These are phyloP conservation scores for Drosophila subsilvestris DNA, from an alignment of 2,888 invertebrate genomes.

Conservation along the genomic window DNA sequence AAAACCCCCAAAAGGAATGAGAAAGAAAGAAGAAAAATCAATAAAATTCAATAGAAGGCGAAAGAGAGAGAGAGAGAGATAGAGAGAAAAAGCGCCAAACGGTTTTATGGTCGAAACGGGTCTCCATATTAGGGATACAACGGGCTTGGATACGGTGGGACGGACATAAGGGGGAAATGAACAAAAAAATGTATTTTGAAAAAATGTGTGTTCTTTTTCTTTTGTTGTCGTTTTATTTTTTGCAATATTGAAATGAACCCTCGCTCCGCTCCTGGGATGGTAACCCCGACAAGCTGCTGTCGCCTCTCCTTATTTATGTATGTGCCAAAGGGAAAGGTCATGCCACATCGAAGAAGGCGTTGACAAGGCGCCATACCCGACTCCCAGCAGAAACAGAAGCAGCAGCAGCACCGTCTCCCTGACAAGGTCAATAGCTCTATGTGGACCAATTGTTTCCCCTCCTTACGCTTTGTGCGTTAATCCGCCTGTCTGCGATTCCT, in stretches of 20 bases:
- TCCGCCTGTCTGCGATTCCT: slow-evolving; percentile 63
- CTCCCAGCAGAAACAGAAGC: neutral
- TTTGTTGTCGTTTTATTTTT: slow-evolving; percentile 13
- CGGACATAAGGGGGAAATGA: neutral
- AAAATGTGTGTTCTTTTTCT: slow-evolving; percentile 47
- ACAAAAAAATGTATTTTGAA: neutral
- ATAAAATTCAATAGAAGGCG: slow-evolving; percentile 74
- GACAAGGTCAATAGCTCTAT: slow-evolving; percentile 17
- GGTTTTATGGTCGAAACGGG: slow-evolving; percentile 68
- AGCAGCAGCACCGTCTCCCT: neutral
- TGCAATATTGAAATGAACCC: neutral
- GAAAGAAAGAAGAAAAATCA: slow-evolving; percentile 59
- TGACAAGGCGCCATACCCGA: slow-evolving; percentile 49
- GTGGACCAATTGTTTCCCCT: neutral
- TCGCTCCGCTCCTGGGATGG: slow-evolving; percentile 5
- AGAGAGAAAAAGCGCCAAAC: slow-evolving; percentile 55
- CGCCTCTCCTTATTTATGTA: slow-evolving; percentile 45
- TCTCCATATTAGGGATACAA: slow-evolving; percentile 38
- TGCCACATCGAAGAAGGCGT: slow-evolving; percentile 42
- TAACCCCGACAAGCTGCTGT: slow-evolving; percentile 6
- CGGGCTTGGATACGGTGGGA: neutral
- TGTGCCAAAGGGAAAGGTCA: slow-evolving; percentile 15
- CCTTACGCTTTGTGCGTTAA: slow-evolving; percentile 63
- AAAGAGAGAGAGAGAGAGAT: slow-evolving; percentile 17
- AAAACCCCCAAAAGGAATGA: slow-evolving; percentile 6